Evolutionary conservation across 2,797 vertebrate genomes (phyloP), one percentile per base, ranked within the genome.

Genomic region (Ara ararauna): DNA sequence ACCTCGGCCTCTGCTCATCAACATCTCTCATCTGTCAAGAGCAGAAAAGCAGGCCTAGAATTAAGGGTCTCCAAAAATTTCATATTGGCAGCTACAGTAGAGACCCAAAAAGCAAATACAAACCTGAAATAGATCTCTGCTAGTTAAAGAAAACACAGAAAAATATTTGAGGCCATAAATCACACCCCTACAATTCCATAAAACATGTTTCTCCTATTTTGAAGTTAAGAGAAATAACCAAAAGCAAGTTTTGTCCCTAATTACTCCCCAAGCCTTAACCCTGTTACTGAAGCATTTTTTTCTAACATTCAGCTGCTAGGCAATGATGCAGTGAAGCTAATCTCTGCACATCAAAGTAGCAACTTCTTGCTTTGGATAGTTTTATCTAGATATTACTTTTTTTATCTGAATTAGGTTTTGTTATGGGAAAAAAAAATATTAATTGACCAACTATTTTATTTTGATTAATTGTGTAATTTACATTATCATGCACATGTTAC

Each of bases 301-400:
- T 29, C 11, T 70, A 78, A 42, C 18, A 58, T 58, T 79, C 53
- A 44, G 58, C 38, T 1, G 0, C 50, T 47, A 62, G 36, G 34
- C 76, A 81, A 10, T 7, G 48, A 38, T 0, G 0, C 7, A 48
- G 17, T 0, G 0, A 81, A 91, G 26, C 23, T 89, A 32, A 79
- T 30, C 54, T 64, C 56, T 47, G 13, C 21, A 50, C 22, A 79
- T 58, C 30, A 27, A 73, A 89, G 26, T 3, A 79, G 30, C 18
- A 67, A 71, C 21, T 65, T 73, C 44, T 67, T 78, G 11, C 23
- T 84, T 34, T 23, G 15, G 15, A 67, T 32, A 50, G 32, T 73
- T 48, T 16, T 2, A 79, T 26, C 7, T n/a, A 56, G 40, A 16
- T 30, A 36, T 30, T 29, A 56, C 19, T 64, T 79, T 83, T 70